Conservation (phyloP, 2,113 vertebrate genomes). For the Himantopus leucocephalus region DNA sequence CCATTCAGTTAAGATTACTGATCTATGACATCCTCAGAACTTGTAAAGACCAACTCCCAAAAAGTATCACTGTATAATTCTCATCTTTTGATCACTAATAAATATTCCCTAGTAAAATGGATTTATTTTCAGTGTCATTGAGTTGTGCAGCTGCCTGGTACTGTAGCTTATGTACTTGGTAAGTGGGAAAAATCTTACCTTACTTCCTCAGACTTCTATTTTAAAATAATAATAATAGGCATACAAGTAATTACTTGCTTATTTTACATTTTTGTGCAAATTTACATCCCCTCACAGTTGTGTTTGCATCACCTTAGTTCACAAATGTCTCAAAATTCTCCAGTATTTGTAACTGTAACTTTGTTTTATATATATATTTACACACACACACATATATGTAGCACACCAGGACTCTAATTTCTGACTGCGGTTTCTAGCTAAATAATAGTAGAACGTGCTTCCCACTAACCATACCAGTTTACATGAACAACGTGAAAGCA, state of each 20-base stretch:
- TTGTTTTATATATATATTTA: neutral
- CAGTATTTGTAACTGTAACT: neutral
- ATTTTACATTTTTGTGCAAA: neutral
- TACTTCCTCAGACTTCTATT: neutral
- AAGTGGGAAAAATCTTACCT: neutral
- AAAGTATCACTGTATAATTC: neutral
- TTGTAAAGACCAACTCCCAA: neutral
- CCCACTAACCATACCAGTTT: neutral
- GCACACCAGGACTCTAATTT: neutral
- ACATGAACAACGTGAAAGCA: neutral
- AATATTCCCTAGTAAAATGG: neutral
- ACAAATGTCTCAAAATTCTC: neutral
- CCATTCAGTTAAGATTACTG: neutral
- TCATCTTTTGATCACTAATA: neutral
- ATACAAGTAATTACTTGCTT: neutral
- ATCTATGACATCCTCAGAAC: neutral
- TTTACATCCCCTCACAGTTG: neutral
- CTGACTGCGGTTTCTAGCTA: neutral
- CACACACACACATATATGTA: accelerated
- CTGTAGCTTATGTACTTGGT: neutral
- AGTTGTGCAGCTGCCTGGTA: neutral
- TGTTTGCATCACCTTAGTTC: neutral
- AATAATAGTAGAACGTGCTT: neutral
- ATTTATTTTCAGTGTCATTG: neutral
- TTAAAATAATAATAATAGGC: neutral